Evolutionary conservation across 1,140 invertebrate genomes (phyloP), one percentile per base, ranked within the genome.

Genomic region (Macrostomum lignano): DNA sequence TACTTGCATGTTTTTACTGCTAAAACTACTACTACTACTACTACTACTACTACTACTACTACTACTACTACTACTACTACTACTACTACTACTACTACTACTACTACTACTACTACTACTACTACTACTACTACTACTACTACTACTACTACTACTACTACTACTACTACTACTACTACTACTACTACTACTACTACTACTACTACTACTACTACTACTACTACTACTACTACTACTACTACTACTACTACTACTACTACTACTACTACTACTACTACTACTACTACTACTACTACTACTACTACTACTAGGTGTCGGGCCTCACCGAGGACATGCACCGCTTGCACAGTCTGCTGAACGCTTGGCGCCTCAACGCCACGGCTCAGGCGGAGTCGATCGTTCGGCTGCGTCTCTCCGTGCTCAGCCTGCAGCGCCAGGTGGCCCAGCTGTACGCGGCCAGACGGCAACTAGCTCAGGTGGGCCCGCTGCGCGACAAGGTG

Each of bases 81-180:
- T 24, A 24, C 23, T 24, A 24, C 23, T 24, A 24, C 23, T 24
- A 24, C 23, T 24, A 24, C 23, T 24, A 24, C 23, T 24, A 24
- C 23, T 24, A 24, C 23, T 24, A 24, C 23, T 24, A 24, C 23
- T 24, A 24, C 23, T 24, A 24, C 23, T 24, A 24, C 23, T 24
- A 24, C 23, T 24, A 24, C 23, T 24, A 24, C 23, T 24, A 24
- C 23, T 24, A 24, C 23, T 24, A 24, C 23, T 24, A 24, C 23
- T 24, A 24, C 23, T 24, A 24, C 23, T 24, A 24, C 23, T 24
- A 24, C 23, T 24, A 24, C 23, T 24, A 24, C 23, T 24, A 24
- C 23, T 24, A 24, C 23, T 24, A 24, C 23, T 24, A 24, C 23
- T 24, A 24, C 23, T 24, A 24, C 23, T 24, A 24, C 23, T 24